Percentiles rank a stretch among this genome's conserved stretches.
phyloP scores from a whole-genome alignment of 2,888 invertebrate genomes.

The Epirrhoe tristata region DNA sequence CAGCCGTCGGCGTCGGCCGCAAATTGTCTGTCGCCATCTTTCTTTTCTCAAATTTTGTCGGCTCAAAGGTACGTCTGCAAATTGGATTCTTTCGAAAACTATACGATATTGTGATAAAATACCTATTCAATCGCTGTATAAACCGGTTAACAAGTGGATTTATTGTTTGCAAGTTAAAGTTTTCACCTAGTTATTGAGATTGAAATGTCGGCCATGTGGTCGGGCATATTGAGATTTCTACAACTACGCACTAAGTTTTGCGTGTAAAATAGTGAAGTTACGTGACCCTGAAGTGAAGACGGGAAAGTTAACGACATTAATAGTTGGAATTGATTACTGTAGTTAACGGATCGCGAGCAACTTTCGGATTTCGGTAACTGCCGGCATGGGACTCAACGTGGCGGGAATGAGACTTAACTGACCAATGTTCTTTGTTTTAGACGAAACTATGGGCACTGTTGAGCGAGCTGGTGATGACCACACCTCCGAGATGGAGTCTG shows the following conservation, averaged over 20 bases:
- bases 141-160: conserved; percentile 40
- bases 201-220: conserved; percentile 76
- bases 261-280: conserved; percentile 46
- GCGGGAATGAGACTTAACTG: conserved; percentile 60
- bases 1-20: conserved; percentile 55
- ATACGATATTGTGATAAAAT: conserved; percentile 46
- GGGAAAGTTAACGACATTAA: conserved; percentile 35
- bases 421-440: conserved; percentile 65
- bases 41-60: conserved; percentile 78
- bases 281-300: conserved; percentile 39
- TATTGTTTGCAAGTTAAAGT: conserved; percentile 46
- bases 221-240: conserved; percentile 63
- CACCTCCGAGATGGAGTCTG: conserved; percentile 88
- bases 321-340: conserved; percentile 32
- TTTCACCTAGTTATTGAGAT: conserved; percentile 45
- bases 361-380: conserved; percentile 41
- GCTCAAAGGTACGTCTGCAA: conserved; percentile 75
- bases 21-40: conserved; percentile 74
- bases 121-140: conserved; percentile 37
- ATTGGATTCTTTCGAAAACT: conserved; percentile 54
- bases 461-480: conserved; percentile 87
- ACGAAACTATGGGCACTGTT: conserved; percentile 86
- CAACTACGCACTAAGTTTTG: conserved; percentile 82
- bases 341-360: conserved; percentile 39
- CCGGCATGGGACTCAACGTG: conserved; percentile 75